Percentiles rank a stretch among this genome's conserved stretches.
phyloP scores from a whole-genome alignment of 1,140 invertebrate species.

The Panagrolaimus sp. region DNA sequence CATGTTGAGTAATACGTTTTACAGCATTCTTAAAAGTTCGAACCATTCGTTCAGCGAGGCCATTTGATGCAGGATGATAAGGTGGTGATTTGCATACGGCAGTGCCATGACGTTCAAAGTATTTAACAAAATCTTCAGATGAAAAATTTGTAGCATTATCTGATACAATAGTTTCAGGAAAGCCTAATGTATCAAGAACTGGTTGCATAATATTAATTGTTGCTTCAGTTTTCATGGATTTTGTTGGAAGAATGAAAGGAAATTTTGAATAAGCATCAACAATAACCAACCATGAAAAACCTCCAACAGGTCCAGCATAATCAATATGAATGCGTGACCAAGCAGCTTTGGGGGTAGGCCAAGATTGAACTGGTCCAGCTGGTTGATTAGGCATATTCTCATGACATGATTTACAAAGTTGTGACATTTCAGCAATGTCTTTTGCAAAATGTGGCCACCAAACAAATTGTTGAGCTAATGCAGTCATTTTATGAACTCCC shows the following conservation, averaged over 20 bases:
- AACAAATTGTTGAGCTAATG: no score
- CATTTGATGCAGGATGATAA: constrained; percentile 19
- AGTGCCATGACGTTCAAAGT: constrained; percentile 1
- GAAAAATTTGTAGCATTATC: constrained; percentile 24
- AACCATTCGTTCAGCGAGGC: constrained; percentile 13
- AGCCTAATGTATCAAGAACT: constrained; percentile 17
- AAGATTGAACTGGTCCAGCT: not conserved
- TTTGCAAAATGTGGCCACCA: no score
- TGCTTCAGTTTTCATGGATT: not conserved
- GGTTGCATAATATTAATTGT: not conserved
- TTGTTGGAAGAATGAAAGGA: constrained; percentile 50
- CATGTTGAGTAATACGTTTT: no score
- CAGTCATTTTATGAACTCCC: no score
- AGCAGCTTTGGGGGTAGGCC: not conserved
- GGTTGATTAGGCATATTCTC: no score
- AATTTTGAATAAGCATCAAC: constrained; percentile 60
- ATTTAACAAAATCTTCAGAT: not conserved
- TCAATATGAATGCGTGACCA: not conserved
- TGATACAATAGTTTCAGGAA: constrained; percentile 7
- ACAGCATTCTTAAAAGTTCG: constrained; percentile 9
- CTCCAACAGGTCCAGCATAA: constrained; percentile 35
- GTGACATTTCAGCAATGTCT: no score
- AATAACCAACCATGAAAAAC: constrained; percentile 58
- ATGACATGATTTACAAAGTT: no score
- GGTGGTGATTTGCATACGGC: constrained; percentile 5